Evolutionary conservation across 2,113 vertebrate species (phyloP), one percentile per base, ranked within the genome.

Genomic region (Limanda limanda): DNA sequence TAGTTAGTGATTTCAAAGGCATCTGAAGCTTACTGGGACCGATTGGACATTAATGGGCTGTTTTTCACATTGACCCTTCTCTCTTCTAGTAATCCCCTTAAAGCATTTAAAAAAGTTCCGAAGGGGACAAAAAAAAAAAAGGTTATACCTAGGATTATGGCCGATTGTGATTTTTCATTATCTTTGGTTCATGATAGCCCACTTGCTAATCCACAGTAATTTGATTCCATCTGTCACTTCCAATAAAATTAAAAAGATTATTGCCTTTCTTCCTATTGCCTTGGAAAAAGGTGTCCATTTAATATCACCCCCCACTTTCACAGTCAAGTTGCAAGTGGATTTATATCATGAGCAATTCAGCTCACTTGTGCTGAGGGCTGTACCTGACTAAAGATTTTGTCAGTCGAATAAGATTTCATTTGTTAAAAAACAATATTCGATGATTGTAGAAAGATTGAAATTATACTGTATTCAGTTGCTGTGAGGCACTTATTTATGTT

Each of bases 301-400:
- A 42, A 12, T 10, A 37, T 75, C 47, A 71, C 52, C 47, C 70
- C 70, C 64, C 71, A 55, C 40, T 64, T 65, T 70, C 40, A 61
- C 45, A 65, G 3, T 69, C 24, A 76, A 76, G 31, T 45, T 76
- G 58, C 3, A 20, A 14, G 4, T 71, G 6, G 13, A 24, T 64
- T 71, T 27, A 70, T 73, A 61, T n/a, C 20, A n/a, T 54, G 20
- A 54, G 51, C 11, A 14, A 54, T 54, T 54, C 20, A 54, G 7
- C 48, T 51, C 13, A 12, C 42, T 45, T 15, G 12, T 14, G 15
- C 42, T 45, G 31, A 31, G 31, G 31, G 31, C 31, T 45, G 11
- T 45, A 15, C 42, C 42, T 13, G 14, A 15, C 11, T 45, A 12
- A 4, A 12, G 11, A 45, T 45, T 45, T 13, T 45, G 13, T 45